Percentiles rank a stretch among this genome's conserved stretches.
These are phyloP conservation scores for Apodemia duryi DNA, from an alignment of 2,888 invertebrate species.

Conservation along the genomic window DNA sequence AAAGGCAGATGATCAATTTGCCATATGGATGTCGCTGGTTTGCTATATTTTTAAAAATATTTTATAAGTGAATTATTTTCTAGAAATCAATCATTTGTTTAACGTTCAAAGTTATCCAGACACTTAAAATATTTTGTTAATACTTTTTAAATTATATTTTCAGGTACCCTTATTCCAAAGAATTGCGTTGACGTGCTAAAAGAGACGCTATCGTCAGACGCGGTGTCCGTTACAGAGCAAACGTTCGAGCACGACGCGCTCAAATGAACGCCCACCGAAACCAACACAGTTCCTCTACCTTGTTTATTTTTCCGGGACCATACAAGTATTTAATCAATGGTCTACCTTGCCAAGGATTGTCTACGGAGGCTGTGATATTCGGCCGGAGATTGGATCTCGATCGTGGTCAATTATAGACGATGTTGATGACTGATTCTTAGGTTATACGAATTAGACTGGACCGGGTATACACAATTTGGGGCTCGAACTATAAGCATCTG, in stretches of 20 bases:
- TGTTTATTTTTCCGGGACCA: slow-evolving; percentile 26
- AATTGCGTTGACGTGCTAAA: slow-evolving; percentile 89
- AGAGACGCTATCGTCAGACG: slow-evolving; percentile 88
- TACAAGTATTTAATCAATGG: slow-evolving; percentile 10
- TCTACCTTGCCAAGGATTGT: slow-evolving; percentile 23
- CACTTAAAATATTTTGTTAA: background rate
- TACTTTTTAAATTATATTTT: slow-evolving; percentile 22
- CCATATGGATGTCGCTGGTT: no score
- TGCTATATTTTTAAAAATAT: no score
- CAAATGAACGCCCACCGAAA: slow-evolving; percentile 43
- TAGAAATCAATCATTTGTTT: no score
- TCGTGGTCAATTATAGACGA: slow-evolving; percentile 33
- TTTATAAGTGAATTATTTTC: no score
- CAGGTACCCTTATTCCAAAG: slow-evolving; percentile 93
- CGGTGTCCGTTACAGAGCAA: slow-evolving; percentile 88
- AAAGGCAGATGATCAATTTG: no score
- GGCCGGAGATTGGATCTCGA: slow-evolving; percentile 19
- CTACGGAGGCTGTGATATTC: slow-evolving; percentile 20
- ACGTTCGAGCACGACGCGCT: slow-evolving; percentile 70
- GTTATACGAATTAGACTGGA: slow-evolving; percentile 13
- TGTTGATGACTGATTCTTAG: slow-evolving; percentile 15
- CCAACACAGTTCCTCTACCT: slow-evolving; percentile 17
- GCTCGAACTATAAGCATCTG: slow-evolving; percentile 10
- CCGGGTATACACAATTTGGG: background rate
- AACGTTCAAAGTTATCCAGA: no score